phyloP scores from a whole-genome alignment of 1,140 invertebrate species.

The Heliconius hermathena region DNA sequence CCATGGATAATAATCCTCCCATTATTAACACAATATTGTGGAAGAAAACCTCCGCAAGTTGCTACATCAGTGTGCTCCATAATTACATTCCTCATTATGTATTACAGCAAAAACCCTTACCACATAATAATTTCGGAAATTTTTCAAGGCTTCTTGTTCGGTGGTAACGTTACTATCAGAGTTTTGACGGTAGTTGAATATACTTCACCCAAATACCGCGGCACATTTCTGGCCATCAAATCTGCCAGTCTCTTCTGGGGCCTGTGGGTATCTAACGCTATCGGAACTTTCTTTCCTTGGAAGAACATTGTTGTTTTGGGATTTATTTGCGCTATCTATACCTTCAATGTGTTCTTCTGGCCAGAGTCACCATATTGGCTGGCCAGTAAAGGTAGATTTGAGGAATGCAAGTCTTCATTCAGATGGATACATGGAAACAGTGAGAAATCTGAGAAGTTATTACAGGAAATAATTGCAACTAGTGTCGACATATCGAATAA shows the following conservation, averaged over 20 bases:
- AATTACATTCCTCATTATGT: slow-evolving; percentile 38
- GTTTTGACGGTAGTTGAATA: slow-evolving; percentile 49
- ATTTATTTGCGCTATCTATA: slow-evolving; percentile 40
- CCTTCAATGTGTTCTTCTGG: slow-evolving; percentile 41
- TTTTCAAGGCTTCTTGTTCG: slow-evolving; percentile 43
- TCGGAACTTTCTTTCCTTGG: slow-evolving; percentile 55
- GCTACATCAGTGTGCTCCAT: slow-evolving; percentile 19
- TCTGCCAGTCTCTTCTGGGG: slow-evolving; percentile 50
- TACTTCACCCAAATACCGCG: slow-evolving; percentile 47
- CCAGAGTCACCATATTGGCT: slow-evolving; percentile 56
- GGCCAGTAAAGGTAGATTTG: slow-evolving; percentile 44
- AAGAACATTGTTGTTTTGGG: slow-evolving; percentile 49
- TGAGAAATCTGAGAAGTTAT: slow-evolving; percentile 42
- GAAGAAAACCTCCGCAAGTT: slow-evolving; percentile 10
- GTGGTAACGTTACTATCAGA: slow-evolving; percentile 42
- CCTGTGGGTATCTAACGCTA: slow-evolving; percentile 51
- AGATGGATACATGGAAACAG: slow-evolving; percentile 47
- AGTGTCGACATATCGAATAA: slow-evolving; percentile 29
- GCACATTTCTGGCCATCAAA: slow-evolving; percentile 50
- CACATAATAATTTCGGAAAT: slow-evolving; percentile 49
- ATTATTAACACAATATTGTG: not conserved
- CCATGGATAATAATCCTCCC: not conserved
- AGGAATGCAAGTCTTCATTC: slow-evolving; percentile 40
- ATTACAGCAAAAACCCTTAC: slow-evolving; percentile 39
- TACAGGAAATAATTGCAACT: slow-evolving; percentile 39